Conservation (phyloP, 1,140 invertebrate genomes). For the Chelonus insularis region DNA sequence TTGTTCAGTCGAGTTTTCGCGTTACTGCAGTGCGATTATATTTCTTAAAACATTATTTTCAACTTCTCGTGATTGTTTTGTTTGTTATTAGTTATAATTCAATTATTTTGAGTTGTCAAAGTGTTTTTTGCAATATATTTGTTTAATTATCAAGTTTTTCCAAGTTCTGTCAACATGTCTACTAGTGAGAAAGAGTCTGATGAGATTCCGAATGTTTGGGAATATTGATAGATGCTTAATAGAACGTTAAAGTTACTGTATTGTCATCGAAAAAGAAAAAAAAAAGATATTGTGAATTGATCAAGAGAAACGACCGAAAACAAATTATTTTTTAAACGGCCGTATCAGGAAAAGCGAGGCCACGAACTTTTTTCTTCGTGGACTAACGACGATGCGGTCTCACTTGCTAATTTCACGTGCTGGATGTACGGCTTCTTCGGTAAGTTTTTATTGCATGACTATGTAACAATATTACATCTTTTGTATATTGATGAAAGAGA, state of each 20-base stretch:
- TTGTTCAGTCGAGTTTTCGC: conserved; percentile 21
- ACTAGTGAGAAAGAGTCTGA: too few relatives aligned
- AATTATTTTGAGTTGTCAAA: too few relatives aligned
- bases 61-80: too few relatives aligned
- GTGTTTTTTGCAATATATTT: too few relatives aligned
- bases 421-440: conserved; percentile 49
- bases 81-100: too few relatives aligned
- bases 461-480: background rate
- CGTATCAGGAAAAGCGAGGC: conserved; percentile 2
- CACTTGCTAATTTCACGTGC: conserved; percentile 17
- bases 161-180: too few relatives aligned
- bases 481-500: background rate
- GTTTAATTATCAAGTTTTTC: too few relatives aligned
- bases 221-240: too few relatives aligned
- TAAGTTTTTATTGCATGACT: conserved; percentile 31
- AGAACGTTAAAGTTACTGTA: background rate
- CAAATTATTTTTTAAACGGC: background rate
- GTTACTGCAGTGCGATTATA: background rate
- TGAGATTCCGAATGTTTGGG: too few relatives aligned
- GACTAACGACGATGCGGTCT: conserved; percentile 14
- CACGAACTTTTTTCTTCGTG: background rate
- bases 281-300: conserved; percentile 10
- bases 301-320: background rate
- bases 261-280: background rate
- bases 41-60: background rate